These are phyloP conservation scores for Dryas iulia DNA, from an alignment of 1,140 invertebrate genomes.

Conservation along the genomic window DNA sequence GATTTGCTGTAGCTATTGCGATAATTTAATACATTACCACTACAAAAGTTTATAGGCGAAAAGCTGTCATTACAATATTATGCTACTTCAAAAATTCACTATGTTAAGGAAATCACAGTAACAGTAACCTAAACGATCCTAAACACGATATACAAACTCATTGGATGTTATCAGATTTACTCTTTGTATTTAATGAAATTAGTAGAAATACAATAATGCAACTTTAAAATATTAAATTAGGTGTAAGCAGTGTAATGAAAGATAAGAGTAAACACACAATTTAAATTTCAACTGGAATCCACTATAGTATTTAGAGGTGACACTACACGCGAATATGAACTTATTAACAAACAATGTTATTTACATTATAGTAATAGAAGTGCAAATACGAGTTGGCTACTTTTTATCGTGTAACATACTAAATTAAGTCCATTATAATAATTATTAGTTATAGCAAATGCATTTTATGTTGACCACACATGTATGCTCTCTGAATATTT, in stretches of 20 bases:
- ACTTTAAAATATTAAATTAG: background rate
- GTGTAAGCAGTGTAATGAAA: background rate
- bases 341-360: background rate
- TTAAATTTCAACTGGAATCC: background rate
- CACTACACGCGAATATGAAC: background rate
- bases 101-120: conserved; percentile 15
- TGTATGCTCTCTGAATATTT: no score
- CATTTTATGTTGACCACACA: no score
- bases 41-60: conserved; percentile 3
- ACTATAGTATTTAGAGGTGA: background rate
- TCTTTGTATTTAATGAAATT: background rate
- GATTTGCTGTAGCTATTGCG: background rate
- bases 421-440: no score
- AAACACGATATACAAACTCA: background rate
- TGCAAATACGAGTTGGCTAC: background rate
- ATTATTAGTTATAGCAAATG: no score
- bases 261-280: background rate
- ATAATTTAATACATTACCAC: background rate
- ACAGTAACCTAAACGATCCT: conserved; percentile 5
- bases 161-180: background rate
- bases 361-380: background rate
- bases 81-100: conserved; percentile 3
- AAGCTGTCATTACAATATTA: conserved; percentile 14
- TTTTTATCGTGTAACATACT: background rate
- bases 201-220: background rate